Evolutionary conservation across 1,140 invertebrate species (phyloP), one percentile per base, ranked within the genome.

Genomic region (Probaryconus sp.): DNA sequence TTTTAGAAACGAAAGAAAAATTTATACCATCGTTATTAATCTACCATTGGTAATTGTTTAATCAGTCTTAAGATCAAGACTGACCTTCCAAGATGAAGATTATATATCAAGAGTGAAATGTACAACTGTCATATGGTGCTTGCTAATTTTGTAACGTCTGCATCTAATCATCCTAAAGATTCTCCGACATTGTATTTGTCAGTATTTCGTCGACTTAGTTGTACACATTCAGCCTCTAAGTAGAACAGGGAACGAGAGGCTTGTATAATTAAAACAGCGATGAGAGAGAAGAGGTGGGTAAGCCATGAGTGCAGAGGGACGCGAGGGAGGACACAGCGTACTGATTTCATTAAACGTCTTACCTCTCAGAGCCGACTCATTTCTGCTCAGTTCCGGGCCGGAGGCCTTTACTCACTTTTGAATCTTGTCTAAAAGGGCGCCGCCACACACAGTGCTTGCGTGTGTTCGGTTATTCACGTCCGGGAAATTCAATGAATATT

Each of bases 321-420:
- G 42, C 20, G 30, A 45, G 51, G 60, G 69, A 78, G 72, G 63
- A 76, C 75, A 79, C 72, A 64, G 76, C 77, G 78, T 76, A 83
- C 83, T 85, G 82, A 85, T 85, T 85, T 85, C 82, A 85, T 85
- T 85, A 85, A 84, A 84, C 78, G 81, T 82, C 81, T 85, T 83
- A 83, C 78, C 80, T 83, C 81, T 70, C 26, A 51, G 60, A 56
- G 40, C 67, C 65, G 72, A 77, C 76, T 78, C 74, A 73, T 78
- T 78, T 80, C 78, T 79, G 73, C 79, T 81, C 76, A 81, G 78
- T 76, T 80, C 69, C 53, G 60, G 58, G 76, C 72, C 58, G 43
- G 45, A 43, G 56, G 63, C 67, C 68, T 76, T 79, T 75, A 71
- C 56, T 77, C 55, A 50, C 68, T 77, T 77, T 75, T 58, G 37